Conservation (phyloP, 2,113 vertebrate species). For the Saccopteryx bilineata region DNA sequence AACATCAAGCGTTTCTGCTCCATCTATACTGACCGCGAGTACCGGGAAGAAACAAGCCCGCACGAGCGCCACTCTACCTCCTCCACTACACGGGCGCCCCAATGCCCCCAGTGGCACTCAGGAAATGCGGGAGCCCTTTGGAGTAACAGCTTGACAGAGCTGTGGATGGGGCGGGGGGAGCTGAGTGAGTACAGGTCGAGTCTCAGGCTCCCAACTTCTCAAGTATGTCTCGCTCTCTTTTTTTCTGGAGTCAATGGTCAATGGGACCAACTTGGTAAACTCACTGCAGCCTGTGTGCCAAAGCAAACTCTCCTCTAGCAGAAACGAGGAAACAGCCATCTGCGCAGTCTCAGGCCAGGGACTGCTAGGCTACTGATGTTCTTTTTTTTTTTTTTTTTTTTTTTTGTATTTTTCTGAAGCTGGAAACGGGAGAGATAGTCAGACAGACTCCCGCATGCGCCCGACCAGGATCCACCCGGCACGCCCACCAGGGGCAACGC, state of each 20-base stretch:
- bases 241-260: conserved; percentile 61
- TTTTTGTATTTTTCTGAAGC: too few species aligned
- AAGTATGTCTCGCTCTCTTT: background rate
- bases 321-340: background rate
- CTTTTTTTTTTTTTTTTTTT: too few species aligned
- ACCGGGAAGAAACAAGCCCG: background rate
- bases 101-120: background rate
- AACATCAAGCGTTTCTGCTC: background rate
- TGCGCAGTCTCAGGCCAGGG: background rate
- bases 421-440: too few species aligned
- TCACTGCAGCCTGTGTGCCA: conserved; percentile 24
- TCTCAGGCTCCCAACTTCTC: background rate
- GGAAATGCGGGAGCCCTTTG: conserved; percentile 38
- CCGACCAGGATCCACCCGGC: too few species aligned
- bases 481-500: too few species aligned
- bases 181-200: background rate
- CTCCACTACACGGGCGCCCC: background rate
- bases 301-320: conserved; percentile 49
- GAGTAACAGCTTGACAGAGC: conserved; percentile 6
- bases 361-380: background rate
- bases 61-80: background rate
- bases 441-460: too few species aligned
- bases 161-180: background rate
- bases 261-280: conserved; percentile 54
- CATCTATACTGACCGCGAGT: background rate